Evolutionary conservation across 2,113 vertebrate species (phyloP).

Genomic region (Eulemur macaco): DNA sequence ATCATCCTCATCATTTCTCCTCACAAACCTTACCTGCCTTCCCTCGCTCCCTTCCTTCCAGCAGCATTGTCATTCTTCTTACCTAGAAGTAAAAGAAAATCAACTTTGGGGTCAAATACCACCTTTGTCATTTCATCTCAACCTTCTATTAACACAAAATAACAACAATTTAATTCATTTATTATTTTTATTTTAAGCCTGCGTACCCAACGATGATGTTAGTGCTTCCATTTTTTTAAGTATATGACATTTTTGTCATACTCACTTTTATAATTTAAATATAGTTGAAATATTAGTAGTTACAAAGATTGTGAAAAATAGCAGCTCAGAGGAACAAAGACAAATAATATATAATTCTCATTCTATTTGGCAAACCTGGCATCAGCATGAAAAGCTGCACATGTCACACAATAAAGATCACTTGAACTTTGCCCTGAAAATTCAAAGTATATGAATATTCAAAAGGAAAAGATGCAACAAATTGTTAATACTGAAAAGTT

Average conservation of each 20-base stretch:
- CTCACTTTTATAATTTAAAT: slow-evolving; percentile 17
- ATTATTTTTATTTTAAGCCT: neutral
- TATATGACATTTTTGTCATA: neutral
- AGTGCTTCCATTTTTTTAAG: neutral
- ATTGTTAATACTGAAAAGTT: neutral
- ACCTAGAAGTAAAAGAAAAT: neutral
- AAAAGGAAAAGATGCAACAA: neutral
- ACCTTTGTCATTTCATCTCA: neutral
- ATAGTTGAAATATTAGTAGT: neutral
- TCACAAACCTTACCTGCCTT: neutral
- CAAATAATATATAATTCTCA: neutral
- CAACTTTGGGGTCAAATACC: neutral
- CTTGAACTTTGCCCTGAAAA: neutral
- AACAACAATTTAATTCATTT: neutral
- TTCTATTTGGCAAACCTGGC: neutral
- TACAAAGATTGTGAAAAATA: neutral
- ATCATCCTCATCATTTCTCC: neutral
- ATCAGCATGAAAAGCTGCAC: neutral
- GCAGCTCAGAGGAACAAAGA: neutral
- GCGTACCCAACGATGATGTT: neutral
- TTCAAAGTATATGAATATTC: neutral
- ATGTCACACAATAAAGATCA: neutral
- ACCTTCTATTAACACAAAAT: neutral
- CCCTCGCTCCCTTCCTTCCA: neutral
- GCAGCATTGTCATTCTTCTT: neutral